Conservation (phyloP, 2,888 invertebrate species). For the Erebia epiphron region DNA sequence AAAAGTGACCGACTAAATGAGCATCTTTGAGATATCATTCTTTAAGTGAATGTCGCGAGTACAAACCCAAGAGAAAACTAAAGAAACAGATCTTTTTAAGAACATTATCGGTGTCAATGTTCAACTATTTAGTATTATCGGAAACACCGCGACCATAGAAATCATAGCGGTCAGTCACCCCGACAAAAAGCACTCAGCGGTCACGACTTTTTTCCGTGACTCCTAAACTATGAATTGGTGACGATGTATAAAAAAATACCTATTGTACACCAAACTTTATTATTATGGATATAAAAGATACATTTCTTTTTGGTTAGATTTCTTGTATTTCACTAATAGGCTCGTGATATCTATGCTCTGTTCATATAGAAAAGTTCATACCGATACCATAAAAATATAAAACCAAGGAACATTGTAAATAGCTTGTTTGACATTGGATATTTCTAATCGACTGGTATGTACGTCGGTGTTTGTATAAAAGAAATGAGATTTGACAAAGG, state of each 20-base stretch:
- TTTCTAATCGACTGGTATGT: not conserved
- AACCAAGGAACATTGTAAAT: not conserved
- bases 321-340: slow-evolving; percentile 32
- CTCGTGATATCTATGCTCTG: slow-evolving; percentile 25
- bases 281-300: slow-evolving; percentile 30
- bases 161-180: slow-evolving; percentile 50
- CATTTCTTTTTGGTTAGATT: slow-evolving; percentile 1
- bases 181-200: slow-evolving; percentile 54
- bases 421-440: not conserved
- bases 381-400: not conserved
- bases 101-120: too few relatives aligned
- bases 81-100: too few relatives aligned
- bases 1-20: too few relatives aligned
- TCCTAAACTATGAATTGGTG: slow-evolving; percentile 50
- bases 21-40: too few relatives aligned
- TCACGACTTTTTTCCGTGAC: slow-evolving; percentile 69
- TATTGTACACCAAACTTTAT: slow-evolving; percentile 34
- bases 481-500: slow-evolving; percentile 12
- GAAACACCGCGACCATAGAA: slow-evolving; percentile 35
- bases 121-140: too few relatives aligned
- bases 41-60: too few relatives aligned
- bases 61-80: too few relatives aligned
- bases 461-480: slow-evolving; percentile 1
- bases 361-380: slow-evolving; percentile 5
- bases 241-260: slow-evolving; percentile 38